Evolutionary conservation across 2,888 invertebrate species (phyloP), one percentile per base, ranked within the genome.

Genomic region (Panopea generosa): DNA sequence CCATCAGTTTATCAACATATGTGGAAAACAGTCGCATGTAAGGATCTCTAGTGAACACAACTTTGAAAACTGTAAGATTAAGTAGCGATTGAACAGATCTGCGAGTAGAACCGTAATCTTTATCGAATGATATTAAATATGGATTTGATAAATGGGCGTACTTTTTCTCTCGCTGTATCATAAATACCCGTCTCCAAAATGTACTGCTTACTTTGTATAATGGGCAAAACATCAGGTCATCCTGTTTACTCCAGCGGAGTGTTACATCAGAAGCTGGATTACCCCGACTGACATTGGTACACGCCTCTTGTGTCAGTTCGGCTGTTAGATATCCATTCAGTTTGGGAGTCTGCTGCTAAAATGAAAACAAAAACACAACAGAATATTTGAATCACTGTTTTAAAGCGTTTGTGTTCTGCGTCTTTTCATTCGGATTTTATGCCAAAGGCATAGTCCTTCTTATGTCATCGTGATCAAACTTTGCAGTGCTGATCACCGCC

Each of bases 1-100:
- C 81, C 33, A 84, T 82, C 33, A 88, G 33, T 68, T 88, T 88
- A 56, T 87, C 88, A 2, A 85, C 77, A 47, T 84, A 88, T 1
- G 84, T 83, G 0, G 88, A 86, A 20, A 85, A 66, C 4, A 86
- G 55, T 27, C 87, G 50, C 14, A 80, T 56, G 56, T 82, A 87
- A 0, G 88, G 88, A 33, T 87, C 84, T 7, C 86, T 60, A 0
- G 84, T 80, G 53, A 86, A 87, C 77, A 87, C 74, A 22, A 86
- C 79, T 40, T 57, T 67, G 47, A 67, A 67, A 29, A 20, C 26
- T 6, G 53, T 56, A 3, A 9, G n/a, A 20, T 45, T 20, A 4
- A 4, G 16, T 45, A 33, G 11, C 2, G 33, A 27, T 55, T 47
- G 43, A 22, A 40, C 24, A 55, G 59, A 20, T 0, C 7, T 24